A percentile compares a stretch with the other conserved stretches of the same genome.
phyloP scores from a whole-genome alignment of 2,797 vertebrate species.

The Caiman crocodilus region DNA sequence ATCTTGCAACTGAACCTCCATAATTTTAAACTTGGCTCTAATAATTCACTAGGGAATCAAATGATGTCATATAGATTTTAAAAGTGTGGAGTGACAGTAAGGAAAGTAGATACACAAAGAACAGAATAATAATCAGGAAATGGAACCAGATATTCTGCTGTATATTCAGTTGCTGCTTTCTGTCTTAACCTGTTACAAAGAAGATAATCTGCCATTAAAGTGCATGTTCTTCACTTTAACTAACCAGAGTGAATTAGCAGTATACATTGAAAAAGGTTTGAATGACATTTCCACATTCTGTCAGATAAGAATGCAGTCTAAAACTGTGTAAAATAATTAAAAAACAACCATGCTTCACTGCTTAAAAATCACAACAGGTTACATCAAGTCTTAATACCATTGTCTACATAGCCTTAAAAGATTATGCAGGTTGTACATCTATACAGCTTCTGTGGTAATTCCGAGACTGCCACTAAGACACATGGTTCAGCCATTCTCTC shows the following conservation, averaged over 20 bases:
- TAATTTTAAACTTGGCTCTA: slow-evolving; percentile 56
- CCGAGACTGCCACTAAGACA: too few relatives aligned
- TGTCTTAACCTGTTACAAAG: neutral
- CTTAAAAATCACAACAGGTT: neutral
- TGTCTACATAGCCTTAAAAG: neutral
- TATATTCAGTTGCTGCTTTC: neutral
- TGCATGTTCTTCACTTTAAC: neutral
- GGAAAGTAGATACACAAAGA: neutral
- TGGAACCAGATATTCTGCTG: neutral
- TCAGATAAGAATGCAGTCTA: neutral
- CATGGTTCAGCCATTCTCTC: too few relatives aligned
- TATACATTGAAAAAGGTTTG: slow-evolving; percentile 4
- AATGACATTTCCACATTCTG: neutral
- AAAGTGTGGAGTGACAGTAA: slow-evolving; percentile 43
- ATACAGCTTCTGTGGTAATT: too few relatives aligned
- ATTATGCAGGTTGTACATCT: neutral
- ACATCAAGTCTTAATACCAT: neutral
- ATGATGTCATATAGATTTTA: slow-evolving; percentile 35
- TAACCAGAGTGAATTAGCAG: neutral
- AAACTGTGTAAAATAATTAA: neutral
- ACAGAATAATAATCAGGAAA: slow-evolving; percentile 45
- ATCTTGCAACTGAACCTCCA: slow-evolving; percentile 29
- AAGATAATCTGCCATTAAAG: neutral
- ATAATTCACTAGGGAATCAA: slow-evolving; percentile 46
- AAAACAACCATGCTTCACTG: neutral